Evolutionary conservation across 2,113 vertebrate species (phyloP).

Genomic region (Cynopterus brachyotis): DNA sequence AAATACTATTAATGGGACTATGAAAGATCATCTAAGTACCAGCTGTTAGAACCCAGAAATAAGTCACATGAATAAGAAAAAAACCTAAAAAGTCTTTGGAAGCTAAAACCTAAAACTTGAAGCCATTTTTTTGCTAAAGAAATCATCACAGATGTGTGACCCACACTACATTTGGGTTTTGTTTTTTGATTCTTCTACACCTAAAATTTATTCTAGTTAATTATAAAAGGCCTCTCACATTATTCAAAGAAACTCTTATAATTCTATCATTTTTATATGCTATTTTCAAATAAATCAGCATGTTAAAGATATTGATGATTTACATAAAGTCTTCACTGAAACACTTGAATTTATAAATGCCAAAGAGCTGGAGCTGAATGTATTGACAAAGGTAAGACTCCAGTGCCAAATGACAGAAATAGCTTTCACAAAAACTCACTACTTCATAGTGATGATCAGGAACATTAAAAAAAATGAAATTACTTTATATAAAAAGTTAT

Average conservation of each 20-base stretch:
- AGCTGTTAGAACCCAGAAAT: background rate
- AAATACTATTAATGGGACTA: background rate
- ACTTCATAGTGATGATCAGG: background rate
- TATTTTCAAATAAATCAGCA: conserved; percentile 20
- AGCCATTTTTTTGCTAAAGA: background rate
- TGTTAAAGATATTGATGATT: background rate
- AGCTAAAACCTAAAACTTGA: background rate
- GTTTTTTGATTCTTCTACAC: background rate
- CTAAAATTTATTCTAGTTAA: background rate
- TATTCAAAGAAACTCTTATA: background rate
- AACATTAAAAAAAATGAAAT: background rate
- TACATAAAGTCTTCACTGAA: background rate
- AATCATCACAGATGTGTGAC: background rate
- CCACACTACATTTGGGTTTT: background rate
- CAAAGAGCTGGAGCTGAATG: background rate
- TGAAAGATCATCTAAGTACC: background rate
- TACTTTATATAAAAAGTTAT: background rate
- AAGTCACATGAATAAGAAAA: background rate
- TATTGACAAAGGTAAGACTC: background rate
- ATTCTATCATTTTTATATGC: conserved; percentile 19
- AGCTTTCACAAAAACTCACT: background rate
- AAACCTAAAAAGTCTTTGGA: background rate
- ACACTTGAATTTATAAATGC: background rate
- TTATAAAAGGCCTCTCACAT: background rate
- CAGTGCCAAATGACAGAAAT: background rate